Conservation (phyloP, 2,113 vertebrate species). For the Sphyrna mokarran region DNA sequence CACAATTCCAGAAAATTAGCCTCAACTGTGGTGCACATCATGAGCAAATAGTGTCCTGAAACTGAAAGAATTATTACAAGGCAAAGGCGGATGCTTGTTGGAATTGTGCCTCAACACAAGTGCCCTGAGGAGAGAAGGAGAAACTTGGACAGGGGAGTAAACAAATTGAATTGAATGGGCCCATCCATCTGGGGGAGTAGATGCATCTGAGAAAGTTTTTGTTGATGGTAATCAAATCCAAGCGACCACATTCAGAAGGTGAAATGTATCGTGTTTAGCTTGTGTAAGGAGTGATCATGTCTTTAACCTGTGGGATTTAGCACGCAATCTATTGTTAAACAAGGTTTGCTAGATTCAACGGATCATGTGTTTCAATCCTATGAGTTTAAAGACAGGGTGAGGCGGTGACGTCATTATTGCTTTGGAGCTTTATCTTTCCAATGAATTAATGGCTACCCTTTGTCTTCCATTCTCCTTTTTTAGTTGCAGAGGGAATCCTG, state of each 20-base stretch:
- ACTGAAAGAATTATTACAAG: not conserved
- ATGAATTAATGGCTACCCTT: not conserved
- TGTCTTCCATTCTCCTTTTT: not conserved
- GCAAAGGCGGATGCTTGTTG: too few relatives aligned
- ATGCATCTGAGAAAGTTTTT: not conserved
- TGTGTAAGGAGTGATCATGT: not conserved
- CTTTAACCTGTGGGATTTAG: conserved; percentile 29
- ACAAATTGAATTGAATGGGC: not conserved
- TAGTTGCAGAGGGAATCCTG: not conserved
- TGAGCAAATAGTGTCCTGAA: not conserved
- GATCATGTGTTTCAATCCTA: not conserved
- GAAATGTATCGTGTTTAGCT: not conserved
- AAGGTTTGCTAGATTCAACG: not conserved
- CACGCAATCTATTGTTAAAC: conserved; percentile 32
- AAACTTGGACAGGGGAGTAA: not conserved
- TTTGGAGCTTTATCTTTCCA: conserved; percentile 30
- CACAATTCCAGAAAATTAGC: not conserved
- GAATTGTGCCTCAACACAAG: not conserved
- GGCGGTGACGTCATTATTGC: not conserved
- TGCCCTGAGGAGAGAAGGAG: not conserved
- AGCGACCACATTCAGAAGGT: conserved; percentile 27
- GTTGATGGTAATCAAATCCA: not conserved
- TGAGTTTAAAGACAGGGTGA: conserved; percentile 21
- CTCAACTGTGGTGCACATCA: not conserved
- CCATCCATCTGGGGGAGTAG: not conserved